Conservation (phyloP, 1,140 invertebrate genomes). For the Brachionus manjavacas region DNA sequence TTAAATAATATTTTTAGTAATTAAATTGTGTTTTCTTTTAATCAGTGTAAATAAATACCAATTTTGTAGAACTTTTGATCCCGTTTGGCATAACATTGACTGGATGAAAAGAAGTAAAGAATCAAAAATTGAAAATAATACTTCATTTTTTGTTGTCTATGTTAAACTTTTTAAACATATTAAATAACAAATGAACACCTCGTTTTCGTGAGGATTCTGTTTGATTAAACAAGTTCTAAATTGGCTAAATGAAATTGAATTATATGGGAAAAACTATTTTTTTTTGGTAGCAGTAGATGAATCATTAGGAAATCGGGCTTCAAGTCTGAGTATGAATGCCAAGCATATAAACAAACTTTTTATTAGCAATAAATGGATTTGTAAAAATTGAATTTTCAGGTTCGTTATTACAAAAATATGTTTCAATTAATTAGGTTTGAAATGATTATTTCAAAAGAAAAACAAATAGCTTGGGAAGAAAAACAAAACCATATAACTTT, state of each 20-base stretch:
- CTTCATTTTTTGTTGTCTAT: background rate
- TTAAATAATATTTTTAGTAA: background rate
- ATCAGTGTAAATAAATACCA: background rate
- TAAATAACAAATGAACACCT: constrained; percentile 1
- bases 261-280: background rate
- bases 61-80: background rate
- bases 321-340: background rate
- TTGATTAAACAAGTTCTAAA: background rate
- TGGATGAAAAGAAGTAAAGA: background rate
- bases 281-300: background rate
- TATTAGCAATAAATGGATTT: constrained; percentile 13
- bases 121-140: background rate
- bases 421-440: constrained; percentile 35
- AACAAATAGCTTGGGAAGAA: background rate
- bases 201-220: background rate
- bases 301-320: background rate
- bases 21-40: too few species aligned
- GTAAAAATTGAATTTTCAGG: background rate
- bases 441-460: constrained; percentile 36
- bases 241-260: background rate
- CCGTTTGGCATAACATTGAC: background rate
- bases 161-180: background rate
- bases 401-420: constrained; percentile 38
- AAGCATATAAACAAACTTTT: constrained; percentile 13
- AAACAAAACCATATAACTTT: background rate